phyloP scores from a whole-genome alignment of 2,888 invertebrate species.

The Podabrus alpinus region DNA sequence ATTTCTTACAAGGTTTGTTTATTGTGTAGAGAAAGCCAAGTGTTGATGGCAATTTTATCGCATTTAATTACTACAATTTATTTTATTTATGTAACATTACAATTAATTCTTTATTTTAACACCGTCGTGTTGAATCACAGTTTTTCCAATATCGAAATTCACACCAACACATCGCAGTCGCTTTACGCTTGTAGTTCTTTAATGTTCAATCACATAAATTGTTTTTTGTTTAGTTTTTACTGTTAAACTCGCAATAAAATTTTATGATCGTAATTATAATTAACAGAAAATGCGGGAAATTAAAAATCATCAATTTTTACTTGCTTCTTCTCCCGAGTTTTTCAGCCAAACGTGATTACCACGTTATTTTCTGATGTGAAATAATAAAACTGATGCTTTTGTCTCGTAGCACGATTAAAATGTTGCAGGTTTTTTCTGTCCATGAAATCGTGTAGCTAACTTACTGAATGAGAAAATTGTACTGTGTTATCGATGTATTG shows the following conservation, averaged over 20 bases:
- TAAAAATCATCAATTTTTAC: background rate
- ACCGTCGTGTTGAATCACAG: background rate
- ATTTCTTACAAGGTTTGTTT: background rate
- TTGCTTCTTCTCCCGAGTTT: background rate
- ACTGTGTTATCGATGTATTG: background rate
- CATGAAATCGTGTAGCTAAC: background rate
- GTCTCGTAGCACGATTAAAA: background rate
- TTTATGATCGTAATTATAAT: background rate
- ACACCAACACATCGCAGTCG: background rate
- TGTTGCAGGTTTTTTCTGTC: background rate
- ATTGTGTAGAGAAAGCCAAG: background rate
- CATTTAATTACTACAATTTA: background rate
- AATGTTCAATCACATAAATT: background rate
- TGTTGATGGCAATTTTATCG: background rate
- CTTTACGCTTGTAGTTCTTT: background rate
- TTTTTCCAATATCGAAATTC: background rate
- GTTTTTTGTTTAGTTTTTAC: background rate
- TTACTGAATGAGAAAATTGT: background rate
- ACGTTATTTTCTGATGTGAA: background rate
- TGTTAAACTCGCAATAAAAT: background rate
- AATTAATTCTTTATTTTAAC: background rate
- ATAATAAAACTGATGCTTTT: background rate
- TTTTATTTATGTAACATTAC: background rate
- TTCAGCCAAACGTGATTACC: background rate
- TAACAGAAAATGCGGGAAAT: background rate